A percentile compares a stretch with the other conserved stretches of the same genome.
Conservation (phyloP, 2,113 vertebrate species). For the Aix galericulata region DNA sequence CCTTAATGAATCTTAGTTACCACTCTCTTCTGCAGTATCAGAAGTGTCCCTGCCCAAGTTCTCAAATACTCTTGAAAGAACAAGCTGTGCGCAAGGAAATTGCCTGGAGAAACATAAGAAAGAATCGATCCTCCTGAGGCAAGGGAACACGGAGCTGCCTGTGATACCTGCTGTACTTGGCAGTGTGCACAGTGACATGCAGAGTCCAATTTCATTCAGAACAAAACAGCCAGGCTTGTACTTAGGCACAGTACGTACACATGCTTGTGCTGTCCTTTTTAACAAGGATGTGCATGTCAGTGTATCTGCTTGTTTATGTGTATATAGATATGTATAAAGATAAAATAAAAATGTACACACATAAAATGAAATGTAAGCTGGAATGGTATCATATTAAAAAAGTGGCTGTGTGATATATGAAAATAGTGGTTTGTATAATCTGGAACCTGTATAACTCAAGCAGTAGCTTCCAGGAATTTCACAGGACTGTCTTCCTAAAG, state of each 20-base stretch:
- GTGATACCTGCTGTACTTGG: not conserved
- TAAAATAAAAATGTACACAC: not conserved
- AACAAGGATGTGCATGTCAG: not conserved
- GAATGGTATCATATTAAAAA: not conserved
- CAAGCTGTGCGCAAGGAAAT: not conserved
- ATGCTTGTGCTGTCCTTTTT: not conserved
- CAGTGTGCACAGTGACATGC: not conserved
- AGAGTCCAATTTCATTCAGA: not conserved
- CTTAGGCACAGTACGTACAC: not conserved
- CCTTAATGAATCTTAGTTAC: not conserved
- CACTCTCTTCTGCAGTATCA: not conserved
- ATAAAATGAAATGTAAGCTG: not conserved
- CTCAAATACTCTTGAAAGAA: not conserved
- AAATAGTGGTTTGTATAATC: not conserved
- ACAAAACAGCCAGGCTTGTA: not conserved
- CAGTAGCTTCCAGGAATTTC: not conserved
- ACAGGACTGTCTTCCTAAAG: conserved; percentile 8
- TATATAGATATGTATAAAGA: too few species aligned
- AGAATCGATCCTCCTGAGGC: not conserved
- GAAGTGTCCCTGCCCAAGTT: not conserved
- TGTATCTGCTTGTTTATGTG: not conserved
- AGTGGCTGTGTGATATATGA: not conserved
- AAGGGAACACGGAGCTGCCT: not conserved
- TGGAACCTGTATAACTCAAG: not conserved
- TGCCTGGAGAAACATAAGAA: not conserved